Conservation (phyloP, 92 coral and sea anemone species). For the Umimayanthus kanabou region DNA sequence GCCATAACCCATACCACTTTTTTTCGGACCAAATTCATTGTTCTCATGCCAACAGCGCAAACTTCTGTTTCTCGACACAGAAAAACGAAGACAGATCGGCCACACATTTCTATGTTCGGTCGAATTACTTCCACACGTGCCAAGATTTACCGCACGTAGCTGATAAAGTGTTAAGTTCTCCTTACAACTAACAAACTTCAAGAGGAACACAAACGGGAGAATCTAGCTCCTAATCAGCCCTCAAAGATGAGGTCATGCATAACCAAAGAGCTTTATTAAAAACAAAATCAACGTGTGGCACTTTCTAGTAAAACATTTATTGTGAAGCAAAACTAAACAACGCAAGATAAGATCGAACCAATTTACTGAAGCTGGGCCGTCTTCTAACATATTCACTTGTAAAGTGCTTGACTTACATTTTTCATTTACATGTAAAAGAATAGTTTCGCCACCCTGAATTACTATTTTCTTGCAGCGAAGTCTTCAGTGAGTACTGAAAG, state of each 20-base stretch:
- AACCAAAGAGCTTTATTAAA: not conserved
- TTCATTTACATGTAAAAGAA: not conserved
- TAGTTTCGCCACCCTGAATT: not conserved
- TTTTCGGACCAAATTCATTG: not conserved
- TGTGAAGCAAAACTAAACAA: conserved; percentile 26
- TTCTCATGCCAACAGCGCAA: not conserved
- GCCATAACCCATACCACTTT: not conserved
- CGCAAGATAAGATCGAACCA: conserved; percentile 6
- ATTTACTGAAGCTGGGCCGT: not conserved
- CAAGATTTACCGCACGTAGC: conserved; percentile 17
- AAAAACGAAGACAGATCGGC: conserved; percentile 4
- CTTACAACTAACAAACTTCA: not conserved
- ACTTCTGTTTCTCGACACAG: not conserved
- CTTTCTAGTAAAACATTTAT: conserved; percentile 27
- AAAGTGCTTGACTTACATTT: not conserved
- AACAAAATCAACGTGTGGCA: conserved; percentile 41
- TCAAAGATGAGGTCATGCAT: conserved; percentile 17
- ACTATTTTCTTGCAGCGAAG: not conserved
- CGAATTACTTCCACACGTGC: conserved; percentile 13
- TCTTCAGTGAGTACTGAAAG: not conserved
- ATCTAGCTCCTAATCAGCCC: conserved; percentile 1
- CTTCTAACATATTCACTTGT: not conserved
- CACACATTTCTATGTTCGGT: conserved; percentile 29
- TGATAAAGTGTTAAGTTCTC: conserved; percentile 21
- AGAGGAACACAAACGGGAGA: not conserved